Evolutionary conservation across 2,888 invertebrate genomes (phyloP), one percentile per base, ranked within the genome.

Genomic region (Cylindroiulus punctatus): DNA sequence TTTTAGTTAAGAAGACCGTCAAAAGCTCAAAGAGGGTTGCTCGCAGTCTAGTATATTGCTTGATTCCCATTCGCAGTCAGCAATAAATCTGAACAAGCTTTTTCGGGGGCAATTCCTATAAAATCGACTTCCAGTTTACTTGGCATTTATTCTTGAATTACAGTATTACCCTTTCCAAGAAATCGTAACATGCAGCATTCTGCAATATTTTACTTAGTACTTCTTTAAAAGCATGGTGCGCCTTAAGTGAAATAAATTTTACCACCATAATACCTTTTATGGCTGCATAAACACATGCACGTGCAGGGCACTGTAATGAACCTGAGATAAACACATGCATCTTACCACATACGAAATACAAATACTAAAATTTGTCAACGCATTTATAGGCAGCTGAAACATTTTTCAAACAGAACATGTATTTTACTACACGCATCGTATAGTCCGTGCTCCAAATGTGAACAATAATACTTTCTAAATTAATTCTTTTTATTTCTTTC

Each of bases 81-180:
- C 76, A 76, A 76, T 76, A 76, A 76, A 76, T 76, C 76, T 76
- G 30, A 76, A 76, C 76, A 76, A 76, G 30, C 76, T 30, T 76
- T 36, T 44, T 14, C 30, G 76, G 30, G 30, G 76, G 30, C 30
- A 76, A 65, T 7, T 7, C 30, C 12, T 76, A 22, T 30, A 76
- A 65, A 65, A 65, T 65, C 22, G 65, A 65, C 65, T 65, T 19
- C 19, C 17, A 5, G 19, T 57, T 57, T 57, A n/a, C 22, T 57
- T 57, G n/a, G 19, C 7, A 7, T 57, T 26, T 65, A 65, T 65
- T 22, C 26, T 12, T 65, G 26, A 65, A 65, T 65, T 65, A 65
- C 5, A 65, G 22, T 65, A 65, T 65, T 65, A 65, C 10, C 22
- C 65, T 65, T 26, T 65, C 65, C 65, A 26, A 65, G 65, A 65